A percentile compares a stretch with the other conserved stretches of the same genome.
These are phyloP conservation scores for Drosophila anomalipes DNA, from an alignment of 2,888 invertebrate genomes.

Conservation along the genomic window DNA sequence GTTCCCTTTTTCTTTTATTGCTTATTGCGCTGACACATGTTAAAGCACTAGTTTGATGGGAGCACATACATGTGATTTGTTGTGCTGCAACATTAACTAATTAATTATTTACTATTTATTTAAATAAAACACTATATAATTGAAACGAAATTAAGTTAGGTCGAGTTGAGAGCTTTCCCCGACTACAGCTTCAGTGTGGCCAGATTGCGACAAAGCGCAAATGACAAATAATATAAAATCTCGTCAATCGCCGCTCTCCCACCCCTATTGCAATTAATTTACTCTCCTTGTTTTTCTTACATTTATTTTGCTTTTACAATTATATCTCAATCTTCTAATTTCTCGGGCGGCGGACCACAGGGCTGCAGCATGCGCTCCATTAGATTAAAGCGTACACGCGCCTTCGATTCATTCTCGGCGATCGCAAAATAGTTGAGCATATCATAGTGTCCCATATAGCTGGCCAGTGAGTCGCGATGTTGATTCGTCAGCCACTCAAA, in stretches of 20 bases:
- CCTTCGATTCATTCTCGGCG: conserved; percentile 98
- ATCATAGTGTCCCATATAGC: conserved; percentile 98
- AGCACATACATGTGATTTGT: conserved; percentile 52
- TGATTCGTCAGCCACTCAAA: conserved; percentile 99
- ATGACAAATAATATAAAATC: conserved; percentile 6
- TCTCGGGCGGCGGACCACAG: conserved; percentile 99
- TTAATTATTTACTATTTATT: conserved; percentile 44
- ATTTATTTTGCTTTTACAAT: conserved; percentile 19
- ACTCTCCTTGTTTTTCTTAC: conserved; percentile 7
- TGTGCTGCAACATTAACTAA: conserved; percentile 39
- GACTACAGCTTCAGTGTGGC: conserved; percentile 42
- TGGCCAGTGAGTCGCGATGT: conserved; percentile 97
- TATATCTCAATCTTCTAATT: conserved; percentile 92
- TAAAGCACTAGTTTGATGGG: conserved; percentile 6
- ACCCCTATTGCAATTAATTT: conserved; percentile 19
- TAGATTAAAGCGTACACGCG: conserved; percentile 96
- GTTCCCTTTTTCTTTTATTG: conserved; percentile 28
- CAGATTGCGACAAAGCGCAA: conserved; percentile 9
- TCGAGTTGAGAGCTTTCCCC: conserved; percentile 70
- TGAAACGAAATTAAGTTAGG: conserved; percentile 76
- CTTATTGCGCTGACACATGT: conserved; percentile 13
- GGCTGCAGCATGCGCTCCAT: conserved; percentile 99
- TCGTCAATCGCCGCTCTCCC: background rate
- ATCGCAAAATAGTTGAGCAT: conserved; percentile 96
- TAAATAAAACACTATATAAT: conserved; percentile 64